Evolutionary conservation across 2,888 invertebrate genomes (phyloP).

Genomic region (Serripes groenlandicus): DNA sequence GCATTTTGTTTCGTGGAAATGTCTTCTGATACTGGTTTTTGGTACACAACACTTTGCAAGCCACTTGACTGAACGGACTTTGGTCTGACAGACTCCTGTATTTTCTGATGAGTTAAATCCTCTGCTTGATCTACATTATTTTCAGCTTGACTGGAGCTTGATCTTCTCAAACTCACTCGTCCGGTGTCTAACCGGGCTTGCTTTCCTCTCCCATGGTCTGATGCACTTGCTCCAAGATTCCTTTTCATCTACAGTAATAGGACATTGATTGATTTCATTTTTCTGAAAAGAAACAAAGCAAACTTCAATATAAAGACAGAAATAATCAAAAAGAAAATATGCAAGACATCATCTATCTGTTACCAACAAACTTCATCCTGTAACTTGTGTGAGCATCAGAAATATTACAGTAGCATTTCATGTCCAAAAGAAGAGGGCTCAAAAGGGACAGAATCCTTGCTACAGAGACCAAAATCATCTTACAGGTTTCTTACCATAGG

Average conservation of each 20-base stretch:
- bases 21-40: not conserved
- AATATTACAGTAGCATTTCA: too few species aligned
- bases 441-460: too few species aligned
- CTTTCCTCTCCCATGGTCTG: slow-evolving; percentile 50
- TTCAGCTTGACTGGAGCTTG: not conserved
- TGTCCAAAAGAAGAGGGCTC: too few species aligned
- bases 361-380: too few species aligned
- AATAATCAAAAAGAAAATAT: too few species aligned
- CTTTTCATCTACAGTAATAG: slow-evolving; percentile 55
- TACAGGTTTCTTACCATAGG: too few species aligned
- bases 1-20: not conserved
- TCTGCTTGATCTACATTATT: not conserved
- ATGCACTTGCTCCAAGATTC: slow-evolving; percentile 29
- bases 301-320: too few species aligned
- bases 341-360: too few species aligned
- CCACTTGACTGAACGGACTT: not conserved
- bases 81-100: not conserved
- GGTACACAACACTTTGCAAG: not conserved
- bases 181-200: slow-evolving; percentile 53
- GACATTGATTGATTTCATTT: not conserved
- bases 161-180: not conserved
- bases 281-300: slow-evolving; percentile 10
- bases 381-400: too few species aligned
- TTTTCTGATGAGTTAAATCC: not conserved
- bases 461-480: too few species aligned